These are phyloP conservation scores for Dromiciops gliroides DNA, from an alignment of 2,113 vertebrate genomes.

Conservation along the genomic window DNA sequence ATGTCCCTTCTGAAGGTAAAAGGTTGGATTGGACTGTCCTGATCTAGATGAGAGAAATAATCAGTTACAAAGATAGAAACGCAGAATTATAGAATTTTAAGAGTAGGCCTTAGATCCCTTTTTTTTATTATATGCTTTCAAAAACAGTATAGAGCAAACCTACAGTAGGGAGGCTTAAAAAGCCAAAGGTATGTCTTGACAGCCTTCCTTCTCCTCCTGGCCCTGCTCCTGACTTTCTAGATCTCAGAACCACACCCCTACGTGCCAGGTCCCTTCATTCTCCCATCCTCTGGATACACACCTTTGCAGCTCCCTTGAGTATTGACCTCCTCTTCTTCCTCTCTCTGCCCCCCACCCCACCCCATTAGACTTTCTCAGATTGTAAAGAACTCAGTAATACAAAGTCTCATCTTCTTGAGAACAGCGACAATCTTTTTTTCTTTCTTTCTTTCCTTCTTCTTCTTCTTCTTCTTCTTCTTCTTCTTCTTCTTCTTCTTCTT, in stretches of 20 bases:
- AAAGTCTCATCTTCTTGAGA: neutral
- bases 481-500: too few species aligned
- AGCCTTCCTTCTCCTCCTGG: neutral
- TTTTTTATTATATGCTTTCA: neutral
- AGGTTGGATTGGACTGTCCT: constrained; percentile 96
- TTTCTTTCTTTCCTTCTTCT: too few species aligned
- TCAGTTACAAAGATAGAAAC: constrained; percentile 33
- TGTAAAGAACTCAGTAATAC: neutral
- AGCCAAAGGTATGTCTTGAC: neutral
- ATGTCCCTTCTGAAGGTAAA: constrained; percentile 88
- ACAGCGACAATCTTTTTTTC: neutral
- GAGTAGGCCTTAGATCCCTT: neutral
- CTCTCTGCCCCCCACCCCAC: too few species aligned
- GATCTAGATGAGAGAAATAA: constrained; percentile 79
- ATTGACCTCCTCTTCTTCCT: too few species aligned
- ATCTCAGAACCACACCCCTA: neutral
- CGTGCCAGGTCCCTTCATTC: neutral
- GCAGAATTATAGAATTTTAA: neutral
- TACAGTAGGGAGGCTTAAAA: neutral
- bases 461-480: too few species aligned
- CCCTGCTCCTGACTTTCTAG: neutral
- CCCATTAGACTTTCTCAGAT: neutral
- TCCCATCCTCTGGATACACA: neutral
- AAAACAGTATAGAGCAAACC: neutral
- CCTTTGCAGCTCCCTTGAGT: neutral